These are phyloP conservation scores for Tribolium freemani DNA, from an alignment of 2,888 invertebrate species.

Conservation along the genomic window DNA sequence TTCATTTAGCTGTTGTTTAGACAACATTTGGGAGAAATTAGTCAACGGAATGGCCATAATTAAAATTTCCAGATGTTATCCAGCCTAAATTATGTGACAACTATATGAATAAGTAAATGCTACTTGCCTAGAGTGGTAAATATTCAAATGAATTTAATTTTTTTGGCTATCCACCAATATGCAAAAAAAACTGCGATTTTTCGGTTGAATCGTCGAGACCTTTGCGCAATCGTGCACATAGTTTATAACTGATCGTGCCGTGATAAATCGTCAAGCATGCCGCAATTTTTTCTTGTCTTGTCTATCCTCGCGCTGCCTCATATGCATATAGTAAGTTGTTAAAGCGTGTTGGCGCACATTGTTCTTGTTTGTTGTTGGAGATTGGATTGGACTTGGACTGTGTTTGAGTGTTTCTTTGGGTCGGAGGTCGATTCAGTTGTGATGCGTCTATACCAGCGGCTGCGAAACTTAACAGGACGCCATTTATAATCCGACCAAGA, in stretches of 20 bases:
- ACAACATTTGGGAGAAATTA: not conserved
- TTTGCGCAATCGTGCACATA: constrained; percentile 44
- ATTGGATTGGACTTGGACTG: constrained; percentile 47
- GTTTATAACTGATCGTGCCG: constrained; percentile 42
- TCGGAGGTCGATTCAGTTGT: constrained; percentile 47
- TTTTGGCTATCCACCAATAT: not conserved
- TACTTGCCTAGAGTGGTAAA: not conserved
- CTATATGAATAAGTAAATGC: not conserved
- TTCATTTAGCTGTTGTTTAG: not conserved
- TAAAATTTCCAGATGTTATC: not conserved
- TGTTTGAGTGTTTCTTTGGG: constrained; percentile 48
- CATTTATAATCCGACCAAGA: constrained; percentile 27
- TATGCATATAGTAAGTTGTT: constrained; percentile 48
- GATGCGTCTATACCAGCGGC: constrained; percentile 39
- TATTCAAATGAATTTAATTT: not conserved
- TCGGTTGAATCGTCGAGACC: constrained; percentile 18
- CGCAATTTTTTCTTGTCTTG: constrained; percentile 44
- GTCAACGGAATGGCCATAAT: not conserved
- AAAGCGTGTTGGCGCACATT: constrained; percentile 43
- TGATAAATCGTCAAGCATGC: constrained; percentile 46
- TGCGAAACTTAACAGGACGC: constrained; percentile 34
- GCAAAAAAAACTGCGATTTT: constrained; percentile 16
- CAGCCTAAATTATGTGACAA: not conserved
- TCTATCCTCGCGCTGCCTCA: constrained; percentile 42
- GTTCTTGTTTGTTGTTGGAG: constrained; percentile 48